Evolutionary conservation across 2,888 invertebrate genomes (phyloP).

Genomic region (Amorpha juglandis): DNA sequence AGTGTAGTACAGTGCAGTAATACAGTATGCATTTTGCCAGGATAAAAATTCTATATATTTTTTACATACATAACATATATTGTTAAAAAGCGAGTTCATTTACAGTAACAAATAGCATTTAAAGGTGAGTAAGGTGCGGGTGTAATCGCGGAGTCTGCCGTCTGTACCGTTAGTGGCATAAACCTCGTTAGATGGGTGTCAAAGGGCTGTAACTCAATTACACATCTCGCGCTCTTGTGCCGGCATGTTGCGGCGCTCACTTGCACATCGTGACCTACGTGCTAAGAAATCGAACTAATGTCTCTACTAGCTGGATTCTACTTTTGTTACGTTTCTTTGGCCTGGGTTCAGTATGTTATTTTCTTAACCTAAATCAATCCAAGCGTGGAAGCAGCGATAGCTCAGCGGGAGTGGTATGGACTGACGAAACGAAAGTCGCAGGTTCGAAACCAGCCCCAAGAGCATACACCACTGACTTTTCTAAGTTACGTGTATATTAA

Average conservation of each 20-base stretch:
- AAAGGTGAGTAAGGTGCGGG: slow-evolving; percentile 13
- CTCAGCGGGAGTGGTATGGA: too few species aligned
- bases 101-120: slow-evolving; percentile 2
- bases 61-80: too few species aligned
- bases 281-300: slow-evolving; percentile 14
- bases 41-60: too few species aligned
- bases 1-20: too few species aligned
- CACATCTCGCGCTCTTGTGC: slow-evolving; percentile 61
- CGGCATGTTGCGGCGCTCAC: slow-evolving; percentile 32
- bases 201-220: slow-evolving; percentile 82
- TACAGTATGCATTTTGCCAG: too few species aligned
- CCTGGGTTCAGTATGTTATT: too few species aligned
- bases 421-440: too few species aligned
- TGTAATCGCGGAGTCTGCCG: slow-evolving; percentile 6
- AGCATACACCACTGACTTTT: too few species aligned
- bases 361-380: too few species aligned
- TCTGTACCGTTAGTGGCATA: slow-evolving; percentile 62
- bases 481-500: too few species aligned
- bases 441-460: too few species aligned
- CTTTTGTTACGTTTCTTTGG: background rate
- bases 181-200: slow-evolving; percentile 81
- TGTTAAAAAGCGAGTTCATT: background rate
- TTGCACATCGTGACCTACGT: slow-evolving; percentile 13
- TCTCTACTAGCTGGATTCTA: background rate
- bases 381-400: too few species aligned